These are phyloP conservation scores for Sphenopsis melanotis DNA, from an alignment of 2,797 vertebrate genomes.

Conservation along the genomic window DNA sequence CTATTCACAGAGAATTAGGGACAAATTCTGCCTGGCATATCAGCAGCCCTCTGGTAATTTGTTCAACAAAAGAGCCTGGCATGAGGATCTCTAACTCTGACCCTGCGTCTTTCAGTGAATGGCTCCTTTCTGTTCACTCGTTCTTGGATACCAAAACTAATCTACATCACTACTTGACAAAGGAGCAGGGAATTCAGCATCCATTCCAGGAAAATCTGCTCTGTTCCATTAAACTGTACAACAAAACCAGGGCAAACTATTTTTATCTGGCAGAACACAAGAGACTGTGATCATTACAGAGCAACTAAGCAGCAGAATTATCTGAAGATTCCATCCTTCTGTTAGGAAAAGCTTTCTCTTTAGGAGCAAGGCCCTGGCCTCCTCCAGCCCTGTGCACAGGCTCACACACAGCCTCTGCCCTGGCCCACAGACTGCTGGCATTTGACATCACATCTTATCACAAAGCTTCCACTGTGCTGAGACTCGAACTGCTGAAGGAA, in stretches of 20 bases:
- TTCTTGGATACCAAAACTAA: slow-evolving; percentile 5
- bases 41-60: slow-evolving; percentile 24
- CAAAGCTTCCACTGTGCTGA: neutral
- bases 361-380: neutral
- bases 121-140: neutral
- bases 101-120: neutral
- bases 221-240: neutral
- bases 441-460: neutral
- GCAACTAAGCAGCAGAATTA: neutral
- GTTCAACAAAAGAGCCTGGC: slow-evolving; percentile 12
- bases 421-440: neutral
- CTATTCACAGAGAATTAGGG: neutral
- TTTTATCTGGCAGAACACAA: neutral
- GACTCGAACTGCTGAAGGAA: neutral
- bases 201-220: slow-evolving; percentile 2
- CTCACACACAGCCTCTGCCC: neutral
- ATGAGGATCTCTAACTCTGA: neutral
- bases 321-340: neutral
- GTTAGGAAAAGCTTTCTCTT: neutral
- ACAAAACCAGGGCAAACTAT: neutral
- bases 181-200: neutral
- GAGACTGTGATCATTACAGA: neutral
- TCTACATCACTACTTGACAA: neutral
- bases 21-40: neutral
- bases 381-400: neutral